Base-by-base conservation (phyloP, 2,888 invertebrate species). In the Euspilapteryx auroguttella region DNA sequence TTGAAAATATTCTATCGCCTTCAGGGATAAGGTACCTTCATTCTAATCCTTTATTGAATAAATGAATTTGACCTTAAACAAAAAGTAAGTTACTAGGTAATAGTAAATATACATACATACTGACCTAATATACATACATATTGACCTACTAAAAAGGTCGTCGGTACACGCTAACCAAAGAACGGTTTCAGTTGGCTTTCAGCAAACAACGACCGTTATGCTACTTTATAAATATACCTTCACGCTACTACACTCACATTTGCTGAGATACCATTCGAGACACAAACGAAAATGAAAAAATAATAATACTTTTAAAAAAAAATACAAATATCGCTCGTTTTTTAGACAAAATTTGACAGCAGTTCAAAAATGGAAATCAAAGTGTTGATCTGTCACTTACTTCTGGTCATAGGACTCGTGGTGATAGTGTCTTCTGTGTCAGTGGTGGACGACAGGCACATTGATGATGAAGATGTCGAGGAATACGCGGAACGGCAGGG, bases 131-230 rank as follows among this genome's bases (percentile, higher is more conserved):
- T n/a, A n/a, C n/a, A n/a, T n/a, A n/a, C n/a, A n/a, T n/a, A n/a
- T n/a, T n/a, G n/a, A n/a, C n/a, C n/a, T n/a, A n/a, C n/a, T n/a
- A n/a, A n/a, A 14, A 17, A 25, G 44, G 37, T 44, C 40, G 36
- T 36, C 38, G 34, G 25, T 21, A 37, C 31, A 35, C 38, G 68
- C 59, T 71, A 73, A 73, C 39, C 41, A 45, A 40, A 36, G 47
- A 68, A 68, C 73, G 65, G 71, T 69, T 51, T 47, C 51, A 55
- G 37, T 53, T 55, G 43, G 42, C 30, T 42, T 61, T 54, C 30
- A 44, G 47, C 59, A 68, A 68, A 71, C 47, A 66, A 37, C 29
- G 30, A 65, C 73, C 71, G 73, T 71, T 71, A 73, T 45, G 49
- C 51, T 36, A 66, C 54, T 48, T 64, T 66, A 71, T 66, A 64